Base-by-base conservation (phyloP, 2,888 invertebrate genomes). In the Papilio gigon region DNA sequence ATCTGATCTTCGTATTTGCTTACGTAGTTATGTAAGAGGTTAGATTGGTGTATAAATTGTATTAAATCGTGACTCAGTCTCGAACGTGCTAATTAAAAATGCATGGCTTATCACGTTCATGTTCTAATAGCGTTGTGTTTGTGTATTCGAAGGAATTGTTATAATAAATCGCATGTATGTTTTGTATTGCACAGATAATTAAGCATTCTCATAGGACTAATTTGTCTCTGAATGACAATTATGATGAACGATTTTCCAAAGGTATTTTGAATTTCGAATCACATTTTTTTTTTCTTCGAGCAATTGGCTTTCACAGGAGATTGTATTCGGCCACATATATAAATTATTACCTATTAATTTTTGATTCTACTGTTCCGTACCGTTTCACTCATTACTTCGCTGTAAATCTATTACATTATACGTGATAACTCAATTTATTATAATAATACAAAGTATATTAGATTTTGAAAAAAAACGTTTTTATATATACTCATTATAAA, bases 1-100 rank as follows among this genome's bases (percentile, higher is more conserved):
- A 71, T 77, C 72, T 76, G 72, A 78, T 80, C 72, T 56, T 69
- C n/a, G n/a, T 61, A 50, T 37, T 65, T 64, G 66, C 27, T 65
- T 58, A 25, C n/a, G 60, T 71, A 40, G 37, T 65, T 61, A 60
- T 65, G 62, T 62, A n/a, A 62, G 47, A 20, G 56, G 14, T 66
- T 47, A 50, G 17, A 30, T 65, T 59, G 5, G 14, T 30, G 47
- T 60, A 50, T 33, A 59, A 47, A 47, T 65, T 58, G 56, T 64
- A 30, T n/a, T 27, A 14, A 40, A 1, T 47, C 66, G 47, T 66
- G 44, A 9, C 42, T 56, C n/a, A 22, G n/a, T 60, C 60, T 35
- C 17, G 25, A 9, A 60, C 35, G 42, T 66, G 35, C 25, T 66
- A 66, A 66, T 47, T 14, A 35, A 14, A 22, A 35, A 37, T 44